Conservation (phyloP, 1,140 invertebrate genomes). For the Calycopis cecrops region DNA sequence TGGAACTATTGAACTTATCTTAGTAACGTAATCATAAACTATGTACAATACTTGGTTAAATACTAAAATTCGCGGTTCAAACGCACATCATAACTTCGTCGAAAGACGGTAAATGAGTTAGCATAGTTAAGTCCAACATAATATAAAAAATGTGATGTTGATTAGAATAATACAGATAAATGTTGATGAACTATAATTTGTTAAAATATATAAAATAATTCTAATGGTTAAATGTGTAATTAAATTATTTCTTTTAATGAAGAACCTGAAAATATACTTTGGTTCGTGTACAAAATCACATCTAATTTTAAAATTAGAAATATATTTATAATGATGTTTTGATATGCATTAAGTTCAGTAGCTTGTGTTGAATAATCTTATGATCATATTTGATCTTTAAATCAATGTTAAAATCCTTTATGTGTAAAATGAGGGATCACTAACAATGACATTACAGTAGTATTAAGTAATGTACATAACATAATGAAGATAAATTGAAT, state of each 20-base stretch:
- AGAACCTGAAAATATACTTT: conserved; percentile 29
- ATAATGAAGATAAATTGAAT: conserved; percentile 46
- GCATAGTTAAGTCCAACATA: conserved; percentile 54
- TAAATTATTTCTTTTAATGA: conserved; percentile 27
- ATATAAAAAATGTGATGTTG: conserved; percentile 67
- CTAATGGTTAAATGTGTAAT: conserved; percentile 50
- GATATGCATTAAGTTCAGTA: conserved; percentile 14
- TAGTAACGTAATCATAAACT: conserved; percentile 47
- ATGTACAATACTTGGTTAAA: conserved; percentile 34
- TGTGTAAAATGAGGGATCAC: conserved; percentile 58
- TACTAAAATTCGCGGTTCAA: conserved; percentile 44
- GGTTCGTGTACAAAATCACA: conserved; percentile 29
- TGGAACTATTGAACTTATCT: conserved; percentile 52
- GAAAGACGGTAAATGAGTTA: conserved; percentile 61
- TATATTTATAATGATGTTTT: conserved; percentile 13
- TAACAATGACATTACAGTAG: conserved; percentile 53
- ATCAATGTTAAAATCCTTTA: conserved; percentile 23
- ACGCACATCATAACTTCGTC: conserved; percentile 66
- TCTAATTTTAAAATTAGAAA: conserved; percentile 4
- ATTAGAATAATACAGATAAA: conserved; percentile 65
- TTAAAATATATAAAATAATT: conserved; percentile 62
- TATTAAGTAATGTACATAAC: conserved; percentile 55
- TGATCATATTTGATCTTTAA: conserved; percentile 11
- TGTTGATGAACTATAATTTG: conserved; percentile 62
- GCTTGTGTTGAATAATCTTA: not conserved